phyloP scores from a whole-genome alignment of 2,113 vertebrate genomes.

The Eudorcas thomsonii region DNA sequence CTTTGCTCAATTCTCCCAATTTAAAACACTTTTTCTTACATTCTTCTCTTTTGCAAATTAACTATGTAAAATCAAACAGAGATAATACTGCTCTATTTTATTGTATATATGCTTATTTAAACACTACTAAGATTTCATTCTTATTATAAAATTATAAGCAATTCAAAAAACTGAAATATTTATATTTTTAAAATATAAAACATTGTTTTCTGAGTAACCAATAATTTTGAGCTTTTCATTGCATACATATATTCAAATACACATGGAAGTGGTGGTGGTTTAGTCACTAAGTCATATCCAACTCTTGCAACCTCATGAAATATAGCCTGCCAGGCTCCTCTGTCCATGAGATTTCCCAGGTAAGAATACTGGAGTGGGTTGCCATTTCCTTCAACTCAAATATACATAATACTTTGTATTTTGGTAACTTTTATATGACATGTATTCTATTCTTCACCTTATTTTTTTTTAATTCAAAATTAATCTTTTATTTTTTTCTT shows the following conservation, averaged over 20 bases:
- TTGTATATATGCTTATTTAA: neutral
- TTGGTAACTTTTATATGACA: neutral
- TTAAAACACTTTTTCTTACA: neutral
- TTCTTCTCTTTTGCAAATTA: neutral
- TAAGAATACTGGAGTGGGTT: neutral
- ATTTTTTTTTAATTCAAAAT: neutral
- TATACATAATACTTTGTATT: neutral
- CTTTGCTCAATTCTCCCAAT: neutral
- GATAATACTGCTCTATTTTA: neutral
- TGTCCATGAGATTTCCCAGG: neutral
- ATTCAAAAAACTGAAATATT: neutral
- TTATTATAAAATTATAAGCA: neutral
- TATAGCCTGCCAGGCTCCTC: neutral
- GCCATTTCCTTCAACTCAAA: neutral
- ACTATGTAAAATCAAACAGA: neutral
- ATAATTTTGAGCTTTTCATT: neutral
- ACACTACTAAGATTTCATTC: neutral
- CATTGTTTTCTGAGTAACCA: neutral
- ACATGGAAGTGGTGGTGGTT: neutral
- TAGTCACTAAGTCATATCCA: fast-evolving
- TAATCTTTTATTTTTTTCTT: neutral
- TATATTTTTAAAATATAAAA: neutral
- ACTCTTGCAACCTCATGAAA: neutral
- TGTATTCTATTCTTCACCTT: neutral
- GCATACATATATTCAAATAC: neutral